Evolutionary conservation across 2,113 vertebrate genomes (phyloP), one percentile per base, ranked within the genome.

Genomic region (Pionites leucogaster): DNA sequence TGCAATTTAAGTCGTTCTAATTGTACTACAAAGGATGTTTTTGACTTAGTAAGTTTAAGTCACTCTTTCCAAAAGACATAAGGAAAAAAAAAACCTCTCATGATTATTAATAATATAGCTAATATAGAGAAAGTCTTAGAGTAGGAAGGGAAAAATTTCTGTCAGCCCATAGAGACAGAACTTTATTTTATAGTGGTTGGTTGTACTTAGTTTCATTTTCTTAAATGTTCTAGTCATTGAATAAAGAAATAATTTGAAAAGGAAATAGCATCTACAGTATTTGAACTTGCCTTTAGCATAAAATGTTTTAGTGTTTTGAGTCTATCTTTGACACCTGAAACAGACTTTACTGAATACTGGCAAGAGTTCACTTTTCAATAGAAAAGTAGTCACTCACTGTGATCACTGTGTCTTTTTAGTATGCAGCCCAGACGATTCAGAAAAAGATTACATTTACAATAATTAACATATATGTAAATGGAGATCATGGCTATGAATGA

Each of bases 391-490:
- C 90, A 91, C 92, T 98, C 96, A 79, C 96, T 98, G 95, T 98
- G 98, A 98, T 98, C 97, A 97, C 97, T 97, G 89, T 95, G 95
- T 98, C 98, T 98, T 98, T 98, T 98, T 98, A 98, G 98, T 98
- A 98, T 98, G 98, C 98, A 98, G 97, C 98, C 98, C 98, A 98
- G 98, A 98, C 98, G 98, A 98, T 98, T 98, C 97, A 92, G 97
- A 96, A 98, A 98, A 98, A 98, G 98, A 98, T 98, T 98, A 98
- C 98, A 98, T 98, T 98, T 98, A 98, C 98, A 97, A 97, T 98
- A 98, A 98, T 98, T 98, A 98, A 98, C 98, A 98, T 98, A 98
- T 98, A 98, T 98, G 98, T 98, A 98, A 98, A 98, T 98, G 98
- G 97, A 98, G 98, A 98, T 98, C 98, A 98, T 98, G 98, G 98